Percentiles rank a stretch among this genome's conserved stretches.
Conservation (phyloP, 2,888 invertebrate genomes). For the Chaetogeoica ovagalla region DNA sequence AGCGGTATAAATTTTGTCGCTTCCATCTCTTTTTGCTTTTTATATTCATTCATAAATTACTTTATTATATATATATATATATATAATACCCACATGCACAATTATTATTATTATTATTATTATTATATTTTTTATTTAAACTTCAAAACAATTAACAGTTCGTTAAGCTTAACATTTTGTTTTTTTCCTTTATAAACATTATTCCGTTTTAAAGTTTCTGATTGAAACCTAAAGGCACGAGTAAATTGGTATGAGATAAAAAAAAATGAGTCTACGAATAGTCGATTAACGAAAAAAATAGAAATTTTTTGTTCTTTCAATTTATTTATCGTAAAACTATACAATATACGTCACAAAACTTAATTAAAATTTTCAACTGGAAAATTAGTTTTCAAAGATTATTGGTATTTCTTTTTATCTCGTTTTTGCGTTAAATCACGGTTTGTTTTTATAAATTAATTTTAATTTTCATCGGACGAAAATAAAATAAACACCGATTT, state of each 20-base stretch:
- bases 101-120: too few relatives aligned
- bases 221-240: background rate
- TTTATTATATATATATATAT: background rate
- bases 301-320: background rate
- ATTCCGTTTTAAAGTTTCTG: background rate
- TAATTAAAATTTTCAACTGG: background rate
- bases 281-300: background rate
- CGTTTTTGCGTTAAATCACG: background rate
- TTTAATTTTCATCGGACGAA: background rate
- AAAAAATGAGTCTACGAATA: too few relatives aligned
- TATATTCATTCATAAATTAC: background rate
- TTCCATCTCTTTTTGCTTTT: background rate
- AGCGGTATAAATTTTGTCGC: background rate
- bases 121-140: too few relatives aligned
- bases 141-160: background rate
- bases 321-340: too few relatives aligned
- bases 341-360: background rate
- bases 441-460: background rate
- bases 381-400: background rate
- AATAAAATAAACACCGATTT: too few relatives aligned
- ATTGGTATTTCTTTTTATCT: background rate
- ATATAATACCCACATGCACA: too few relatives aligned
- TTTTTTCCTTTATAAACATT: background rate
- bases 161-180: background rate
- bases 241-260: background rate